phyloP scores from a whole-genome alignment of 2,113 vertebrate genomes.

The Felis chaus region DNA sequence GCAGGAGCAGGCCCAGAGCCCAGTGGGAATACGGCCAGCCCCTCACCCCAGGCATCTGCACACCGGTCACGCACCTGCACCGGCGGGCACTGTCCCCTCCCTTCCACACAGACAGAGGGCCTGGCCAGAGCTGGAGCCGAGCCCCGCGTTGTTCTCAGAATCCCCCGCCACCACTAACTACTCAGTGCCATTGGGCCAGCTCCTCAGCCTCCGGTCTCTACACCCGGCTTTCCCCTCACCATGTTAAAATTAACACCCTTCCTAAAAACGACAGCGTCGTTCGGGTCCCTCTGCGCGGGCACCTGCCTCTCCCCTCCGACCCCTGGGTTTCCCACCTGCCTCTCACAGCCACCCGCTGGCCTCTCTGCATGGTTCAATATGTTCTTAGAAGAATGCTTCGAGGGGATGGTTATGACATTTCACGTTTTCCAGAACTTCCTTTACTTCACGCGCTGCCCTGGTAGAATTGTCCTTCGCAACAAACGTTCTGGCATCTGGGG shows the following conservation, averaged over 20 bases:
- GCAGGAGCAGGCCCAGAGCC: neutral
- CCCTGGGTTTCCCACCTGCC: neutral
- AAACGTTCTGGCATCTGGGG: too few species aligned
- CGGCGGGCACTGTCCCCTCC: neutral
- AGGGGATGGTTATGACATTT: neutral
- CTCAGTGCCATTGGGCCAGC: neutral
- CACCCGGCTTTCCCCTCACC: neutral
- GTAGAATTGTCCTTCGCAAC: too few species aligned
- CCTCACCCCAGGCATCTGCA: too few species aligned
- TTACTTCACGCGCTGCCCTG: neutral
- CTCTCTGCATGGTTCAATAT: too few species aligned
- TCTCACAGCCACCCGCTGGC: neutral
- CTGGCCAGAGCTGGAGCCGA: neutral
- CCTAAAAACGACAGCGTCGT: neutral
- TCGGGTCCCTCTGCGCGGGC: too few species aligned
- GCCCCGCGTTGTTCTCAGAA: neutral
- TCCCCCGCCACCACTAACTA: neutral
- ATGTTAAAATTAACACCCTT: neutral
- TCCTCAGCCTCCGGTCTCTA: neutral
- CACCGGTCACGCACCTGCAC: neutral
- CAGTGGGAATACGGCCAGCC: too few species aligned
- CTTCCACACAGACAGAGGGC: neutral
- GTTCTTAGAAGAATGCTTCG: neutral
- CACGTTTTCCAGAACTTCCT: neutral
- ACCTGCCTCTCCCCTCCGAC: neutral